Evolutionary conservation across 2,113 vertebrate species (phyloP), one percentile per base, ranked within the genome.

Genomic region (Alectura lathami): DNA sequence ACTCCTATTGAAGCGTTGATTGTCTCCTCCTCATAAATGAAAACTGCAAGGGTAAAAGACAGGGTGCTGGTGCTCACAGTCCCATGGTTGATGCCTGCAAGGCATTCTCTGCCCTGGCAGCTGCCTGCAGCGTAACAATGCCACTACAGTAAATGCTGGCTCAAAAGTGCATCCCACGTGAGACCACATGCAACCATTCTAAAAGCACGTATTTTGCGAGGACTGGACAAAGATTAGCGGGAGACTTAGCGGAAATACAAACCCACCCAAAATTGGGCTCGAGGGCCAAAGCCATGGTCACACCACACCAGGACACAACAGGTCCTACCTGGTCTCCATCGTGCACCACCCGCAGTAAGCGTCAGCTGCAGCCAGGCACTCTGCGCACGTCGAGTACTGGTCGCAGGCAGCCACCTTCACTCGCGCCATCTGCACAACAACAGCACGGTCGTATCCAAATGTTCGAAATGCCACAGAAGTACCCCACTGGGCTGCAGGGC

Each of bases 321-420:
- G 38, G 17, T 45, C 93, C 86, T 97, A 99, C 99, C 99, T 98
- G 48, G 98, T 99, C 97, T 99, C 99, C 97, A 99, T 98, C 0
- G 99, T 98, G 29, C 99, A 99, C 99, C 99, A 99, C 63, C 99
- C 99, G 3, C 99, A 99, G 97, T 99, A 98, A 72, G 99, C 98
- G 1, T 99, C 99, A 0, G 98, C 98, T 0, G 98, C 98, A 0
- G 97, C 98, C 96, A 99, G 96, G 83, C 99, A 99, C 92, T 98
- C 98, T 3, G 29, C 32, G 76, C 99, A 99, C 34, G 97, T 98
- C 22, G 42, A 75, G 91, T 98, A 98, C 92, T 98, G 98, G 66
- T 98, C 96, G 83, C 99, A 99, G 6, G 97, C 97, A 2, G 99
- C 98, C 73, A 99, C 99, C 86, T 98, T 99, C 77, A 99, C 98